Evolutionary conservation across 2,797 vertebrate species (phyloP).

Genomic region (Myoxocephalus aenaeus): DNA sequence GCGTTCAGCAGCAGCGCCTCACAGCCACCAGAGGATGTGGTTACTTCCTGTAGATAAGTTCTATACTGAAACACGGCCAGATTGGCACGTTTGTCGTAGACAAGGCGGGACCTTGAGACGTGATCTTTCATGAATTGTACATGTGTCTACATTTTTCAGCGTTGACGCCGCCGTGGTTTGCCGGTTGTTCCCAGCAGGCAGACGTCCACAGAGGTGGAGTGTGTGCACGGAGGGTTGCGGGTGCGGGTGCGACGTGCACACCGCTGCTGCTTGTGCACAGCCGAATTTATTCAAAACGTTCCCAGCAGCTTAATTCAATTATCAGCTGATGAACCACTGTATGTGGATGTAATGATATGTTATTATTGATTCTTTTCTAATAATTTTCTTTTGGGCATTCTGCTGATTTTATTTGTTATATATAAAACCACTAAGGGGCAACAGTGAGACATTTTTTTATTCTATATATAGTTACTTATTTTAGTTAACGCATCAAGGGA

Average conservation of each 20-base stretch:
- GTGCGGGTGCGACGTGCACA: not conserved
- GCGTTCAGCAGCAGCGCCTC: conserved; percentile 64
- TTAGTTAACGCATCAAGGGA: not conserved
- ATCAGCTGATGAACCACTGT: not conserved
- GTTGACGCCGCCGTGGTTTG: not conserved
- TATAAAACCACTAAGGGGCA: not conserved
- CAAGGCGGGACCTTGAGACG: conserved; percentile 7
- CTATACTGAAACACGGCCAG: conserved; percentile 52
- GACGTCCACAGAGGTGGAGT: too few species aligned
- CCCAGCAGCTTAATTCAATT: not conserved
- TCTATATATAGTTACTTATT: not conserved
- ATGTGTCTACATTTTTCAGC: not conserved
- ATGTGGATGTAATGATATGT: not conserved
- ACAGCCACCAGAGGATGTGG: conserved; percentile 82
- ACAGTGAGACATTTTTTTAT: not conserved
- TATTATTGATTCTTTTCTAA: not conserved
- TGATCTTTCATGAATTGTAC: conserved; percentile 10
- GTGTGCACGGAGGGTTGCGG: not conserved
- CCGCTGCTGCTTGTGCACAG: conserved; percentile 2
- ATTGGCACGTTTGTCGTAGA: conserved; percentile 27
- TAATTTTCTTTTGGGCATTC: not conserved
- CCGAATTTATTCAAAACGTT: conserved; percentile 11
- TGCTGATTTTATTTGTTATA: not conserved
- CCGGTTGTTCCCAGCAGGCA: too few species aligned
- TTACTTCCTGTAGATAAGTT: conserved; percentile 84